Base-by-base conservation (phyloP, 2,113 vertebrate genomes). In the Paracanthobrama guichenoti region DNA sequence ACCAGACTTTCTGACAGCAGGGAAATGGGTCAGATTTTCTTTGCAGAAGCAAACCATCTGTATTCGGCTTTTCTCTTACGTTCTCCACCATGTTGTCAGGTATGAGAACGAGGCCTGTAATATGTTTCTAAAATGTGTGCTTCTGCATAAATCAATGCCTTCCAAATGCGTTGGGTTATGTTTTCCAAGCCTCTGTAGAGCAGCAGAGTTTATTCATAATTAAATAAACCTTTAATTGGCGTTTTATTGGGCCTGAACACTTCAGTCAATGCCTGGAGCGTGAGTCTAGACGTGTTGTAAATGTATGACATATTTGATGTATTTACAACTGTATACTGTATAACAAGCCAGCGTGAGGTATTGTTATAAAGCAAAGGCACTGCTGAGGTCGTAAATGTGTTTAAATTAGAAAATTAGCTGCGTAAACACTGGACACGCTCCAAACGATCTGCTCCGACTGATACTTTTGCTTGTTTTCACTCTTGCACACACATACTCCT, bases 331-430 rank as follows among this genome's bases (percentile, higher is more conserved):
- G 39, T 26, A 42, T 60, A 73, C 44, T 62, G 55, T 46, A 42
- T 42, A n/a, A n/a, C 39, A 22, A 78, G 50, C 28, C 48, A 78
- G 28, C 50, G 39, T 78, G 75, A 78, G 31, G 20, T 39, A 59
- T 42, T 59, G 16, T 9, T 78, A 55, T 39, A 78, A 59, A 35
- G 28, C 35, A 39, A 74, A 74, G n/a, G 46, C 72, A 48, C 28
- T 59, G 10, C 50, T 78, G 75, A 59, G 31, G 48, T 59, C 14
- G 18, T 39, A 18, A 74, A 57, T 78, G 75, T 53, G 46, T 28
- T 75, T 75, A 18, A 53, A 28, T 50, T 5, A 0, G 18, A 7
- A 75, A 42, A 69, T 42, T 42, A 69, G 66, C 18, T 69, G 3
- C 64, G 3, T 67, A 39, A 67, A 67, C 42, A 18, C 13, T 46